Evolutionary conservation across 2,113 vertebrate species (phyloP).

Genomic region (Burhinus bistriatus): DNA sequence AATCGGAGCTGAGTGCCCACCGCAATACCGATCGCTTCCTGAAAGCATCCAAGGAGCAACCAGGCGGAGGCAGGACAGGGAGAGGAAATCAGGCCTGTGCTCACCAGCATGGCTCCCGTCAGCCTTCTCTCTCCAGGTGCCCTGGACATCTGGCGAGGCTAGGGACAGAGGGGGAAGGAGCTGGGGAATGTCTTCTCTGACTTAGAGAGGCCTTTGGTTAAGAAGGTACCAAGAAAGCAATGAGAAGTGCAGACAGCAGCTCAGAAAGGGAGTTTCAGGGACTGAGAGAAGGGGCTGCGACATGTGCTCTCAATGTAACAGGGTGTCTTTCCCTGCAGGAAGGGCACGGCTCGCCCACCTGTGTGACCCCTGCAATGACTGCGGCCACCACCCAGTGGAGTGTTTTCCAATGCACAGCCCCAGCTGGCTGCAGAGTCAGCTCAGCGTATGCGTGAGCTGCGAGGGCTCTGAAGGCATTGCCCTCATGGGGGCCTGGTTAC

Average conservation of each 20-base stretch:
- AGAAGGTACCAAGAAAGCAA: neutral
- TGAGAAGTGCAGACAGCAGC: neutral
- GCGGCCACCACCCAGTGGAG: rapidly evolving
- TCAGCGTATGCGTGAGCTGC: rapidly evolving
- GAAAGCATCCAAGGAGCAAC: neutral
- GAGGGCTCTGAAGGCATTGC: neutral
- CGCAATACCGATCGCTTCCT: neutral
- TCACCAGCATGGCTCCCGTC: neutral
- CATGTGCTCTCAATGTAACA: rapidly evolving
- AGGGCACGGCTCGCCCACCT: rapidly evolving
- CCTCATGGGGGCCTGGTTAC: rapidly evolving
- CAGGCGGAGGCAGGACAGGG: neutral
- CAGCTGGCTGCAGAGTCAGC: rapidly evolving
- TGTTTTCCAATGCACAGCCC: neutral
- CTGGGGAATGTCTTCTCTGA: neutral
- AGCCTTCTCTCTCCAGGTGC: neutral
- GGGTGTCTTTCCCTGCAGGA: neutral
- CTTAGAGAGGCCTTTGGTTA: neutral
- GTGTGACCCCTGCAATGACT: rapidly evolving
- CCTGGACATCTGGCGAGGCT: neutral
- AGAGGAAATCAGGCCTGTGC: neutral
- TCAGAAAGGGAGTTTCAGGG: neutral
- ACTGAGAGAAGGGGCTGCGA: neutral
- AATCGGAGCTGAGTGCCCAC: neutral
- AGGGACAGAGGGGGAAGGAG: neutral